Evolutionary conservation across 2,113 vertebrate genomes (phyloP).

Genomic region (Puffinus mauretanicus): DNA sequence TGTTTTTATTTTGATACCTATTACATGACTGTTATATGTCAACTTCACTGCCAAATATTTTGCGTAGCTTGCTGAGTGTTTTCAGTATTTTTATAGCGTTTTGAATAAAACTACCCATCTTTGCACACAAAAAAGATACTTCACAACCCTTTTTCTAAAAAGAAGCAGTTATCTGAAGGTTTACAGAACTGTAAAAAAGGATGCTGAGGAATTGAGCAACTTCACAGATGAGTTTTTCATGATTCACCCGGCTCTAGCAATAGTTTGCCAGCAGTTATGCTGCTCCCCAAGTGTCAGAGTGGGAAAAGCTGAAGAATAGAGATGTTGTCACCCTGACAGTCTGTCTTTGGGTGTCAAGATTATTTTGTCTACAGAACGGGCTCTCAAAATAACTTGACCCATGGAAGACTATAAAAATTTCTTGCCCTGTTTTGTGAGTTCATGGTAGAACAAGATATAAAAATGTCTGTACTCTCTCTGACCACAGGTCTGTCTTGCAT

Average conservation of each 20-base stretch:
- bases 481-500: neutral
- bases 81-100: neutral
- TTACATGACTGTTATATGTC: neutral
- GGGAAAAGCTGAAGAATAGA: neutral
- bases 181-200: neutral
- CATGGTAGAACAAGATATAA: neutral
- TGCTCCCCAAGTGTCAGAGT: neutral
- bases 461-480: neutral
- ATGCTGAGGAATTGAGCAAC: neutral
- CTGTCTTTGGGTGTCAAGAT: neutral
- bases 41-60: neutral
- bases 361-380: neutral
- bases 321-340: neutral
- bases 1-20: neutral
- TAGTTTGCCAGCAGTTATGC: neutral
- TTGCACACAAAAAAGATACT: neutral
- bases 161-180: neutral
- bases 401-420: neutral
- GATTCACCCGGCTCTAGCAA: neutral
- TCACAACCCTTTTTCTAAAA: neutral
- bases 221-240: neutral
- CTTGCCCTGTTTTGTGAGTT: neutral
- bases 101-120: neutral
- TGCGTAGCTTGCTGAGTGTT: neutral
- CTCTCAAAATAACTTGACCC: neutral